Conservation (phyloP, 2,888 invertebrate genomes). For the Sisyra nigra region DNA sequence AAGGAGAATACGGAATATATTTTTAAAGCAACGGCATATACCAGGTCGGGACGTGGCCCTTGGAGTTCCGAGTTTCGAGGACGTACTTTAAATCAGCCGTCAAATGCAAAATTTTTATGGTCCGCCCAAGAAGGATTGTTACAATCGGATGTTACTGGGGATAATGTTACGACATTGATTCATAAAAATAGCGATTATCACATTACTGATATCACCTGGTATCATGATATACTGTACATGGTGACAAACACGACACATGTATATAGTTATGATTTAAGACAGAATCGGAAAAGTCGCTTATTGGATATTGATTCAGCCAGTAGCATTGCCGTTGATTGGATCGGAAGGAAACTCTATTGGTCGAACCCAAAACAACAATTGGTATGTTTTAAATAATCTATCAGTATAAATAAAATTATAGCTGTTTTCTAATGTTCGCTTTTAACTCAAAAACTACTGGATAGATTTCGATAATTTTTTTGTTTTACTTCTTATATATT, state of each 20-base stretch:
- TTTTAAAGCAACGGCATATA: constrained; percentile 65
- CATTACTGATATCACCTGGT: constrained; percentile 63
- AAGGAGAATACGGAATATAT: constrained; percentile 59
- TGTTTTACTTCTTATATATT: no score
- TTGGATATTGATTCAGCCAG: constrained; percentile 54
- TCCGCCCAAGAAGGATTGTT: constrained; percentile 58
- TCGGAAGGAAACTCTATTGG: constrained; percentile 82
- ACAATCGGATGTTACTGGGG: constrained; percentile 70
- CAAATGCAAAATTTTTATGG: constrained; percentile 49
- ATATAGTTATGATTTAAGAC: constrained; percentile 52
- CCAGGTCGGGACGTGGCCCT: constrained; percentile 59
- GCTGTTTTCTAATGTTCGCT: no score
- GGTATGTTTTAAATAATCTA: constrained; percentile 33
- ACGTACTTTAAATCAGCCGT: constrained; percentile 40
- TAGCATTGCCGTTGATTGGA: constrained; percentile 79
- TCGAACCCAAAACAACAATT: constrained; percentile 70
- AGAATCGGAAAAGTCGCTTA: constrained; percentile 36
- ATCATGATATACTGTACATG: constrained; percentile 54
- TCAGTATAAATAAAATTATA: no score
- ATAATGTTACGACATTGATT: constrained; percentile 51
- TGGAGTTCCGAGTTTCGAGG: constrained; percentile 64
- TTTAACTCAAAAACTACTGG: constrained; percentile 4
- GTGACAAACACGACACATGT: constrained; percentile 58
- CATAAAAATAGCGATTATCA: constrained; percentile 39
- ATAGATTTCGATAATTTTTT: no score